Conservation (phyloP, 2,113 vertebrate genomes). For the Patagioenas fasciata region DNA sequence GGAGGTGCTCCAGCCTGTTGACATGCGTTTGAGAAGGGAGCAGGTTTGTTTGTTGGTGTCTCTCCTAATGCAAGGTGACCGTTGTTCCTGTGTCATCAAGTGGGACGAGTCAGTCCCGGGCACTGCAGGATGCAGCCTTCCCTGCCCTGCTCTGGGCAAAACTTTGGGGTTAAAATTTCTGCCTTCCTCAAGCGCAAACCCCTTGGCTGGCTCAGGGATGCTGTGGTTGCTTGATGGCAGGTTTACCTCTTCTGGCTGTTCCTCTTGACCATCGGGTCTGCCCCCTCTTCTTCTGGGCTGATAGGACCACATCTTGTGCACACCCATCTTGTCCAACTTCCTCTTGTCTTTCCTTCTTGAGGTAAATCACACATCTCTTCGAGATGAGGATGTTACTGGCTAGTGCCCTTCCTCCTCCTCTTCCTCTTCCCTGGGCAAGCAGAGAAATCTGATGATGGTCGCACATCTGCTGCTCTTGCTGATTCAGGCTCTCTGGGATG, state of each 20-base stretch:
- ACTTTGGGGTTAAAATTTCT: neutral
- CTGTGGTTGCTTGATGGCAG: neutral
- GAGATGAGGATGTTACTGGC: neutral
- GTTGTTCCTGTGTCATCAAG: rapidly evolving
- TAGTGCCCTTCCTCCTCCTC: neutral
- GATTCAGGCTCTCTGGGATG: neutral
- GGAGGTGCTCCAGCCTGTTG: neutral
- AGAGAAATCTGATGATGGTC: neutral
- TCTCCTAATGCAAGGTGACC: neutral
- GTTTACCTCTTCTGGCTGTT: neutral
- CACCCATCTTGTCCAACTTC: neutral
- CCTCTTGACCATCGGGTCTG: neutral
- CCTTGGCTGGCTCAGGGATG: neutral
- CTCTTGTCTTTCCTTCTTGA: neutral
- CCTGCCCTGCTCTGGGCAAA: too few species aligned
- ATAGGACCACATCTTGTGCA: neutral
- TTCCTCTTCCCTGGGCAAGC: neutral
- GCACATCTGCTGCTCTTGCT: conserved; percentile 15
- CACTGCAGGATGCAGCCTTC: neutral
- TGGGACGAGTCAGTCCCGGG: neutral
- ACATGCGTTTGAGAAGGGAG: rapidly evolving
- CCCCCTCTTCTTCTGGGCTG: neutral
- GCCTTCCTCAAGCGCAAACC: rapidly evolving
- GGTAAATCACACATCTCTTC: neutral
- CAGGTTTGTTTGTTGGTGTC: neutral